Evolutionary conservation across 2,888 invertebrate species (phyloP), one percentile per base, ranked within the genome.

Genomic region (Patella ulyssiponensis): DNA sequence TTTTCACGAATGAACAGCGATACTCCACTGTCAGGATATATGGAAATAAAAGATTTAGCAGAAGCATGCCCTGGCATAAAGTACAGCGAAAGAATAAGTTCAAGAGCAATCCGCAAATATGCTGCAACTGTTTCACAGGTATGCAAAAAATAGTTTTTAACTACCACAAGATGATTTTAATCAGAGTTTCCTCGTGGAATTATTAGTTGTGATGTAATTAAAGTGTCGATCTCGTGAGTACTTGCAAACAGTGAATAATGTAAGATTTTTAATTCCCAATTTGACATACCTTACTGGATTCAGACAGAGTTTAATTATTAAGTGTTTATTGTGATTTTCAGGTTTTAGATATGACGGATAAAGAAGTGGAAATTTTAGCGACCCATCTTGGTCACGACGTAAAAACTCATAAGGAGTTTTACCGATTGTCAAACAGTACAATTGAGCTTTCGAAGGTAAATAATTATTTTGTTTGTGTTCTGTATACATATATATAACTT

Each of bases 381-480:
- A 76, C n/a, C 52, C 76, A 76, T 71, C 54, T 76, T 20, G 76
- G 76, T 20, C 76, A 76, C 54, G 76, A 76, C 71, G 71, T 76
- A 12, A 76, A 76, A 71, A 76, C 76, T 3, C 76, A 76, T 69
- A 76, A 71, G 20, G 76, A 76, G 44, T 52, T 69, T 54, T 76
- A 76, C 52, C n/a, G 71, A 53, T 27, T 76, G 23, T 51, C 76
- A 51, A 33, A 53, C 51, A 53, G 69, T 69, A 71, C 71, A 17
- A 52, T 33, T n/a, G 76, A 76, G 52, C 71, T 76, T 33, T 71
- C 76, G 9, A 3, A 71, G n/a, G 76, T 51, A 51, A 71, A 52
- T 23, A 23, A 12, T 5, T n/a, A 11, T 20, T 2, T 7, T 17
- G 20, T 23, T 73, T 44, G 4, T 5, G 4, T 56, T 56, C 9